Conservation (phyloP, 1,140 invertebrate genomes). For the Wasmannia auropunctata region DNA sequence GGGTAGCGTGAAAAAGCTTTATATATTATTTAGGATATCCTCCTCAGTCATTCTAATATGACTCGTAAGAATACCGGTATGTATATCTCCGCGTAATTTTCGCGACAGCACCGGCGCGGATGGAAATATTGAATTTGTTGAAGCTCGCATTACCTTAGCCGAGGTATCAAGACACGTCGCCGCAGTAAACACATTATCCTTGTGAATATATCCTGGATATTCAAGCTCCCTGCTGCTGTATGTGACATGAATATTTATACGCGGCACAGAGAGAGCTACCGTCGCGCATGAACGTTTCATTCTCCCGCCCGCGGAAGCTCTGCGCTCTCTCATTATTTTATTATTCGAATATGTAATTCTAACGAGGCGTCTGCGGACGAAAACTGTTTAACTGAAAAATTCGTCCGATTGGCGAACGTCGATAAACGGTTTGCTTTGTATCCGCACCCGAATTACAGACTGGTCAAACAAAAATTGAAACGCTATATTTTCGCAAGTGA, state of each 20-base stretch:
- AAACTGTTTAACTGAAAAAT: constrained; percentile 42
- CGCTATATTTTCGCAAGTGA: background rate
- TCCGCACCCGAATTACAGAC: background rate
- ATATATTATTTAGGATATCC: background rate
- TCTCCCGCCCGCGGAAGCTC: constrained; percentile 16
- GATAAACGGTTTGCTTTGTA: constrained; percentile 26
- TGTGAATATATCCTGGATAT: constrained; percentile 73
- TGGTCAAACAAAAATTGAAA: constrained; percentile 10
- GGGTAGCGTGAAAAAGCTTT: background rate
- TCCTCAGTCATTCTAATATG: background rate
- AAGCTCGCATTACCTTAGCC: constrained; percentile 41
- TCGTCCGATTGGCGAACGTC: constrained; percentile 36
- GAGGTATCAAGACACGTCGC: constrained; percentile 70
- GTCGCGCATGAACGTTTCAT: constrained; percentile 39
- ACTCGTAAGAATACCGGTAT: constrained; percentile 6
- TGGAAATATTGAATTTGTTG: constrained; percentile 45
- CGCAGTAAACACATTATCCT: constrained; percentile 76
- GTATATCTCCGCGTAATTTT: constrained; percentile 14
- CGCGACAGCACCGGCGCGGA: background rate
- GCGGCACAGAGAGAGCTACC: constrained; percentile 37
- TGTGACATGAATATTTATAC: constrained; percentile 80
- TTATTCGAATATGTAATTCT: constrained; percentile 45
- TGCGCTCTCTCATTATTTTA: constrained; percentile 48
- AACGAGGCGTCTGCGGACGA: constrained; percentile 42
- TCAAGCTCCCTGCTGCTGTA: constrained; percentile 69